Evolutionary conservation across 2,797 vertebrate genomes (phyloP), one percentile per base, ranked within the genome.

Genomic region (Tamandua tetradactyla): DNA sequence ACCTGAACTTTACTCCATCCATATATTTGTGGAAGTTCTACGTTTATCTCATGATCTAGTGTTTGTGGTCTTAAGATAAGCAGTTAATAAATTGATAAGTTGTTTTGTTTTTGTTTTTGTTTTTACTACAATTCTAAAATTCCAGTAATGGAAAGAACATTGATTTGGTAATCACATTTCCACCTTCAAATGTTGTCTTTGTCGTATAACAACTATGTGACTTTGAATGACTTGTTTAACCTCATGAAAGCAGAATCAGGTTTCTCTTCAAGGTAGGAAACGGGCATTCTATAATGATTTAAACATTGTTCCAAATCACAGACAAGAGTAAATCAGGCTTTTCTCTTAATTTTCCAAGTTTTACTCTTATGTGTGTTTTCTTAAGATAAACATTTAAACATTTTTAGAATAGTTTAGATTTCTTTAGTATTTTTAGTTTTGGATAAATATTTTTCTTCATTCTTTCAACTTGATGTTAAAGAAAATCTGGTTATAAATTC

Each of bases 251-350:
- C 9, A 57, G 37, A 59, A 27, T 30, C 49, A 49, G 7, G 37
- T 82, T 93, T 89, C 59, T 68, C 14, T 55, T 44, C 17, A 37
- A 44, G 37, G 32, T 86, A 20, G 47, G 3, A 35, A 47, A 64
- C 76, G 20, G 5, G 12, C 11, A 68, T 47, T 76, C 30, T 84
- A 32, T 85, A 32, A 88, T 52, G 89, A 94, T 90, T 90, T 55
- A 55, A 55, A 55, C 49, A 94, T 97, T 95, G 88, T 86, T 95
- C 57, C 94, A 37, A 75, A 3, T 52, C 62, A 96, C 62, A 96
- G 32, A 75, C 42, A 79, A 89, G 75, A 89, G 22, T 27, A 3
- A 82, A 62, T 61, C 17, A 42, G n/a, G 4, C 2, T 83, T 93
- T 76, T 69, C 27, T 9, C 37, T 61, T 93, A 71, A 76, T 42